phyloP scores from a whole-genome alignment of 2,113 vertebrate genomes.

The Campylomormyrus numenius region DNA sequence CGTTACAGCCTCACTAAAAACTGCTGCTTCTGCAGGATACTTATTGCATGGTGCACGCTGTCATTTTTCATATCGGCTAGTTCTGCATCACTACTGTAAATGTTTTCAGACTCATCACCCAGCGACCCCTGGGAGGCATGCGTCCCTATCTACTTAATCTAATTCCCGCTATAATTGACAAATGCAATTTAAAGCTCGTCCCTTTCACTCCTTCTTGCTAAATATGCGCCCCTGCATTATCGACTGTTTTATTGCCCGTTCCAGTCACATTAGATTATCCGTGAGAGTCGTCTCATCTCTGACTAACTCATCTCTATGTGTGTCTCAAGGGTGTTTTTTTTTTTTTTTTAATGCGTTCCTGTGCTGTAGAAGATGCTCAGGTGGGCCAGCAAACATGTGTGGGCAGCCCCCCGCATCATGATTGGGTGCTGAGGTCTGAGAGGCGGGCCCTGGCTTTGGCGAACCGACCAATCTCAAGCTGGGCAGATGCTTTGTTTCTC shows the following conservation, averaged over 20 bases:
- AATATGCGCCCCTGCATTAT: background rate
- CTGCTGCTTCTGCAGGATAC: background rate
- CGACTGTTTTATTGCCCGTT: background rate
- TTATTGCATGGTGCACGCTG: background rate
- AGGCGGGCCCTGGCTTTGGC: background rate
- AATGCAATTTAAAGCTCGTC: slow-evolving; percentile 2
- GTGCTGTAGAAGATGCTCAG: background rate
- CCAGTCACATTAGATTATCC: background rate
- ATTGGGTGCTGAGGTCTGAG: background rate
- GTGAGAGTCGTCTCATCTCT: background rate
- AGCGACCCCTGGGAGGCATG: background rate
- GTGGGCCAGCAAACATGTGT: background rate
- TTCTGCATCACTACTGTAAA: slow-evolving; percentile 4
- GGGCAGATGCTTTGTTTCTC: background rate
- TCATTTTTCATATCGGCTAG: background rate
- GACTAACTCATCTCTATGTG: background rate
- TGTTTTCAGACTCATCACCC: slow-evolving; percentile 3
- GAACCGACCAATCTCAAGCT: background rate
- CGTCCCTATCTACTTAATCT: background rate
- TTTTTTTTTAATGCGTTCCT: background rate
- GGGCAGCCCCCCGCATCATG: background rate
- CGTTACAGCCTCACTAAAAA: no score
- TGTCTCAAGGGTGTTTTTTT: background rate
- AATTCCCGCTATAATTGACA: background rate
- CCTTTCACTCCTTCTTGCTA: background rate